These are phyloP conservation scores for Labeo catla DNA, from an alignment of 2,113 vertebrate genomes.

Conservation along the genomic window DNA sequence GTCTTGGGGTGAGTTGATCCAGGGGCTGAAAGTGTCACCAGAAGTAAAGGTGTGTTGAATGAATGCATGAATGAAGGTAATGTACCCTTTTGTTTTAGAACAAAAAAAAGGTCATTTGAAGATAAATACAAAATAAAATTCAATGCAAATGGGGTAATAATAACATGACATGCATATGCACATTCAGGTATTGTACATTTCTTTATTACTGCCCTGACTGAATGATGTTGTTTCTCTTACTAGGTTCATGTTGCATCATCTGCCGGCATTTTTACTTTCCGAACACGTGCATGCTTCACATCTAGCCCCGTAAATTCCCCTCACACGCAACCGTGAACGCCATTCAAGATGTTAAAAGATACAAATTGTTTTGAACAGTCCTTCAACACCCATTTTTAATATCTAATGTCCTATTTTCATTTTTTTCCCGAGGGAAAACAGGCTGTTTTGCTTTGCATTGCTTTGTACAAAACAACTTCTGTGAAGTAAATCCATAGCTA, in stretches of 20 bases:
- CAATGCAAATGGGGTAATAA: slow-evolving; percentile 32
- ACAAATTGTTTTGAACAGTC: neutral
- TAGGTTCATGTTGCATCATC: slow-evolving; percentile 52
- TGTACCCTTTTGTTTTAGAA: slow-evolving; percentile 34
- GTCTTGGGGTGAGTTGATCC: slow-evolving; percentile 45
- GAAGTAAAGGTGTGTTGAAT: slow-evolving; percentile 42
- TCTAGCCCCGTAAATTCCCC: slow-evolving; percentile 11
- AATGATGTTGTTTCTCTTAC: slow-evolving; percentile 50
- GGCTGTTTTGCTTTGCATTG: neutral
- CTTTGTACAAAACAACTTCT: neutral
- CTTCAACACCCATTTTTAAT: neutral
- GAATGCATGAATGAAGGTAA: slow-evolving; percentile 55
- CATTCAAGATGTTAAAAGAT: slow-evolving; percentile 19
- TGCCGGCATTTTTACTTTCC: slow-evolving; percentile 23
- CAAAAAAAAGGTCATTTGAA: neutral
- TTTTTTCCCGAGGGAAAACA: neutral
- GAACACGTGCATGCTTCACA: slow-evolving; percentile 52
- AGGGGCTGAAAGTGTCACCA: slow-evolving; percentile 43
- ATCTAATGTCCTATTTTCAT: neutral
- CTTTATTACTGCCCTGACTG: slow-evolving; percentile 51
- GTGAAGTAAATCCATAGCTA: neutral
- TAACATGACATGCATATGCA: slow-evolving; percentile 48
- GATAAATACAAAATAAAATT: neutral
- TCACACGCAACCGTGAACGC: neutral
- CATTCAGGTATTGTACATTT: slow-evolving; percentile 58